Evolutionary conservation across 2,888 invertebrate genomes (phyloP).

Genomic region (Ichneumon xanthorius): DNA sequence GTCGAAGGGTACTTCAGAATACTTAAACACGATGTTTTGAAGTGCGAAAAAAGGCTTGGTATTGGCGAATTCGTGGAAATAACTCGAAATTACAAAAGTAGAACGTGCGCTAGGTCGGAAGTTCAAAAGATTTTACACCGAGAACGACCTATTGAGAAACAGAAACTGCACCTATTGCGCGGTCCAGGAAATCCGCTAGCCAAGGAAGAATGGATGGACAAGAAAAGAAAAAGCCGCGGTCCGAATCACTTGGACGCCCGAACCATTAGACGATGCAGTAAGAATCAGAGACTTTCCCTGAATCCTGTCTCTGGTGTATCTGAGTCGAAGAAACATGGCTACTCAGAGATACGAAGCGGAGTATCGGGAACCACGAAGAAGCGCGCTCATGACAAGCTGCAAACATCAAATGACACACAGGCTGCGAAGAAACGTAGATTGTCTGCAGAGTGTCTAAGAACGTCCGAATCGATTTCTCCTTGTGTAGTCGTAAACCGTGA

Average conservation of each 20-base stretch:
- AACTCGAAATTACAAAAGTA: constrained; percentile 9
- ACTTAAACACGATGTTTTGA: constrained; percentile 18
- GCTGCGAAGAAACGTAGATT: neutral
- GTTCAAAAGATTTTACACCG: constrained; percentile 13
- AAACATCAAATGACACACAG: neutral
- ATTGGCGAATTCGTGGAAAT: constrained; percentile 31
- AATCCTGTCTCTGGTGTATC: neutral
- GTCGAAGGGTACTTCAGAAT: constrained; percentile 33
- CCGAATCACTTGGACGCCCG: neutral
- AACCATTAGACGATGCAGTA: constrained; percentile 13
- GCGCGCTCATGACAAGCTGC: neutral
- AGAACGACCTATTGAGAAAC: constrained; percentile 7
- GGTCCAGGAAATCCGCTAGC: constrained; percentile 20
- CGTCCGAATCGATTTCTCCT: neutral
- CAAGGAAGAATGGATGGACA: constrained; percentile 9
- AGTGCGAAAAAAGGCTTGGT: neutral
- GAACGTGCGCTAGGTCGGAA: constrained; percentile 14
- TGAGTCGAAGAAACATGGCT: neutral
- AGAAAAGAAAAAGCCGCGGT: neutral
- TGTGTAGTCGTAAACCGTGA: neutral
- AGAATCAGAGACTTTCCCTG: neutral
- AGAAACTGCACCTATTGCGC: neutral
- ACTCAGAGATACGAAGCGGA: neutral
- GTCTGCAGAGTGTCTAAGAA: neutral
- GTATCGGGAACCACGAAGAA: neutral